Conservation (phyloP, 2,888 invertebrate species). For the Kryphioiulus occultus region DNA sequence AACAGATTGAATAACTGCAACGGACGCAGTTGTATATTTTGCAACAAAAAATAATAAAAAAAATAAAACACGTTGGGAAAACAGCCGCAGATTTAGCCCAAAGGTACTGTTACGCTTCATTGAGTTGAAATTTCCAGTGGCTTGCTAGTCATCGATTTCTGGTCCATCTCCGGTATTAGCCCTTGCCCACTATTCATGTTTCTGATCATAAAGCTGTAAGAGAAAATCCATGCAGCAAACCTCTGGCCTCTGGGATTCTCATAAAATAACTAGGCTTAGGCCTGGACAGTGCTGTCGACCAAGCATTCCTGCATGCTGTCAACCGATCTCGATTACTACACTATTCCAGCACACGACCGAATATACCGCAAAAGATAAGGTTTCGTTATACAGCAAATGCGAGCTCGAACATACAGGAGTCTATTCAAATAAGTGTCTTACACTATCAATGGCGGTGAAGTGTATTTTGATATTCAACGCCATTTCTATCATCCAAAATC, state of each 20-base stretch:
- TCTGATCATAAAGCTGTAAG: conserved; percentile 12
- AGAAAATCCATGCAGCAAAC: not conserved
- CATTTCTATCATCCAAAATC: conserved; percentile 29
- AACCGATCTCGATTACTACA: not conserved
- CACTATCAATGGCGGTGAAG: not conserved
- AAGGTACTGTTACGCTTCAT: not conserved
- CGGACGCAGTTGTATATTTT: not conserved
- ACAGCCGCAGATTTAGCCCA: conserved; percentile 3
- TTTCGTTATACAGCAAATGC: not conserved
- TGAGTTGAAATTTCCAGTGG: conserved; percentile 20
- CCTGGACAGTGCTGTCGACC: not conserved
- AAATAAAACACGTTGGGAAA: not conserved
- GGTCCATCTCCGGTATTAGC: not conserved
- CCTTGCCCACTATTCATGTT: conserved; percentile 4
- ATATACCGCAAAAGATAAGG: not conserved
- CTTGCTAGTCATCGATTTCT: conserved; percentile 33
- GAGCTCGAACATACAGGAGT: not conserved
- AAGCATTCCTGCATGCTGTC: not conserved
- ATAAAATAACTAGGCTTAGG: not conserved
- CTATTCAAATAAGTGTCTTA: not conserved
- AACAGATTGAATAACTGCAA: not conserved
- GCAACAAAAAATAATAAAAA: not conserved
- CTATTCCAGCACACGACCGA: not conserved
- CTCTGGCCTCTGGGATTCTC: not conserved
- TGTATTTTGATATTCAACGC: conserved; percentile 12